A percentile compares a stretch with the other conserved stretches of the same genome.
Conservation (phyloP, 2,888 invertebrate species). For the Rhabditophanes sp. region DNA sequence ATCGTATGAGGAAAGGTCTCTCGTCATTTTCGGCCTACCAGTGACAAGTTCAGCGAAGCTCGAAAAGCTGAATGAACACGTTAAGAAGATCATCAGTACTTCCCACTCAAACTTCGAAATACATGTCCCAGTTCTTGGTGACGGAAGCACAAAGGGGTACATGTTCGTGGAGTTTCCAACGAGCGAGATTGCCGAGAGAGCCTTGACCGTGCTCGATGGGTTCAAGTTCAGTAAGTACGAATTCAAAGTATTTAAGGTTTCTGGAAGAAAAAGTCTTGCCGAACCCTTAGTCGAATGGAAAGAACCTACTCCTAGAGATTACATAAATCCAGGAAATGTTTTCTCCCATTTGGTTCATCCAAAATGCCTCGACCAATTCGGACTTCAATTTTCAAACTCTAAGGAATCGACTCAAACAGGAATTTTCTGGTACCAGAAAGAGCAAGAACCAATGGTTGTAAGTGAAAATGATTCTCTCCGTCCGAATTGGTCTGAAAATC, state of each 20-base stretch:
- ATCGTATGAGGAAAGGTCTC: slow-evolving; percentile 83
- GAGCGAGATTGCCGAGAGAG: slow-evolving; percentile 53
- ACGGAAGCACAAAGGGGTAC: slow-evolving; percentile 56
- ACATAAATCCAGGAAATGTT: slow-evolving; percentile 80
- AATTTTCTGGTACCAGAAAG: slow-evolving; percentile 14
- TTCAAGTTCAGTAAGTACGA: slow-evolving; percentile 89
- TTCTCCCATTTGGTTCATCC: slow-evolving; percentile 56
- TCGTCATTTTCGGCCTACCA: slow-evolving; percentile 89
- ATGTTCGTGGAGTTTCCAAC: slow-evolving; percentile 30
- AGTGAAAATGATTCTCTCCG: slow-evolving; percentile 10
- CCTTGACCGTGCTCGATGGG: slow-evolving; percentile 71
- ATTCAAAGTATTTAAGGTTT: slow-evolving; percentile 64
- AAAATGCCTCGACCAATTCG: slow-evolving; percentile 87
- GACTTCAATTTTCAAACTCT: slow-evolving; percentile 66
- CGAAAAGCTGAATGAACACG: slow-evolving; percentile 78
- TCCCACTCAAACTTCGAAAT: slow-evolving; percentile 67
- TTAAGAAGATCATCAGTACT: slow-evolving; percentile 73
- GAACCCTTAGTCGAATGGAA: slow-evolving; percentile 43
- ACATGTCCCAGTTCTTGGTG: slow-evolving; percentile 67
- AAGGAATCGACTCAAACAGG: slow-evolving; percentile 30
- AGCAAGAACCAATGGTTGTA: slow-evolving; percentile 9
- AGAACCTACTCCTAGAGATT: slow-evolving; percentile 58
- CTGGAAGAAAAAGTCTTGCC: neutral
- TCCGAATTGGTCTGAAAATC: slow-evolving; percentile 84
- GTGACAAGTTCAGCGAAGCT: slow-evolving; percentile 74